Conservation (phyloP, 2,888 invertebrate genomes). For the Merodon equestris region DNA sequence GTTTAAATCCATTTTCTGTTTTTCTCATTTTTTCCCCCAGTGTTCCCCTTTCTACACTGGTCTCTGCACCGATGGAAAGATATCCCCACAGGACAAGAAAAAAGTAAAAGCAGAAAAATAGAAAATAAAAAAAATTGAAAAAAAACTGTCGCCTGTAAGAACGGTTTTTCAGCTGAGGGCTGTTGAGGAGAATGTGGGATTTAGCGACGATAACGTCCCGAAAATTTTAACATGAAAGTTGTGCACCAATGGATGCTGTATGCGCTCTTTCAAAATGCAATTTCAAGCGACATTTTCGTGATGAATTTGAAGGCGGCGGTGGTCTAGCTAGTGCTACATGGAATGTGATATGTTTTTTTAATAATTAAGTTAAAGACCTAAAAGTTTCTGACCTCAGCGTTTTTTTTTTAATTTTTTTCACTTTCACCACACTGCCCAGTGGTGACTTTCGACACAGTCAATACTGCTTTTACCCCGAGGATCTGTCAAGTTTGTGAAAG, state of each 20-base stretch:
- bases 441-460: conserved; percentile 13
- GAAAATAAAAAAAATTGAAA: background rate
- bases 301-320: background rate
- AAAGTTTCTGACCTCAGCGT: conserved; percentile 17
- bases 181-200: conserved; percentile 8
- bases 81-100: conserved; percentile 23
- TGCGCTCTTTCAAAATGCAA: conserved; percentile 61
- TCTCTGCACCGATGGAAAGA: conserved; percentile 9
- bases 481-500: conserved; percentile 58
- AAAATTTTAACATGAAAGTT: conserved; percentile 66
- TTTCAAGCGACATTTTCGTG: conserved; percentile 36
- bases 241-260: conserved; percentile 28
- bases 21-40: background rate
- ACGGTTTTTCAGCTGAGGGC: background rate
- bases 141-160: conserved; percentile 42
- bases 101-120: too few relatives aligned
- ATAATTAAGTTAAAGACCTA: conserved; percentile 48
- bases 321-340: conserved; percentile 15
- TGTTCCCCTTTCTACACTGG: conserved; percentile 7
- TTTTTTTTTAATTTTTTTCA: too few relatives aligned
- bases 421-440: too few relatives aligned
- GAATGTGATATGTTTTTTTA: conserved; percentile 34
- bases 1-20: conserved; percentile 58
- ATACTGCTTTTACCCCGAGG: conserved; percentile 15
- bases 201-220: conserved; percentile 51